Conservation (phyloP, 2,113 vertebrate species). For the Collichthys lucidus region DNA sequence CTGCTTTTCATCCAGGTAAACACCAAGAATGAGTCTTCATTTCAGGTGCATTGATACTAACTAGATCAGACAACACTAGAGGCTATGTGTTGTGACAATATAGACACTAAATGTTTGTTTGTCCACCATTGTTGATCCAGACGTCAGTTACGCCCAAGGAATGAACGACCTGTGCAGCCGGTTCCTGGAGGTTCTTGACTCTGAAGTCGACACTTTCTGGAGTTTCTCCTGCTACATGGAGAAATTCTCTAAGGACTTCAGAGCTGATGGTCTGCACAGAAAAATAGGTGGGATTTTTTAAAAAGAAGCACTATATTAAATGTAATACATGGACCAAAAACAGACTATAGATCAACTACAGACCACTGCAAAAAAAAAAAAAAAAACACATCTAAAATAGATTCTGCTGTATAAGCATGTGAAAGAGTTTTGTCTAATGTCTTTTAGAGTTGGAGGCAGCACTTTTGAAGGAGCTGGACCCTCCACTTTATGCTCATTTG, state of each 20-base stretch:
- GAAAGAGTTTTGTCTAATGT: slow-evolving; percentile 22
- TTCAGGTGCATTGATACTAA: background rate
- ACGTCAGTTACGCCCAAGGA: slow-evolving; percentile 87
- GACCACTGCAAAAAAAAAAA: background rate
- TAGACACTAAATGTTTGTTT: background rate
- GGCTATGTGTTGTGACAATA: background rate
- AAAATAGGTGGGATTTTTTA: slow-evolving; percentile 80
- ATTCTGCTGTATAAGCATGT: background rate
- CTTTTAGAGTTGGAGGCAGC: slow-evolving; percentile 83
- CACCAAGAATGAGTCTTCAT: background rate
- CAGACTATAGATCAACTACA: background rate
- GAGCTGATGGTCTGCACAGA: slow-evolving; percentile 83
- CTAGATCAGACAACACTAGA: background rate
- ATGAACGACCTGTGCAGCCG: slow-evolving; percentile 89
- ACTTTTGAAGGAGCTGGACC: slow-evolving; percentile 84
- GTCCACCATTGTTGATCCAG: slow-evolving; percentile 58
- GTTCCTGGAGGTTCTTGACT: slow-evolving; percentile 86
- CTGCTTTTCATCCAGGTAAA: slow-evolving; percentile 88
- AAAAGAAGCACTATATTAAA: background rate
- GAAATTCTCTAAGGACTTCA: slow-evolving; percentile 85
- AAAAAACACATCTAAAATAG: background rate
- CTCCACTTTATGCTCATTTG: slow-evolving; percentile 81
- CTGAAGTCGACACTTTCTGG: slow-evolving; percentile 87
- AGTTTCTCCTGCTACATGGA: slow-evolving; percentile 87
- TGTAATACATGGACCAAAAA: background rate